Evolutionary conservation across 2,888 invertebrate genomes (phyloP).

Genomic region (Pristionchus entomophagus): DNA sequence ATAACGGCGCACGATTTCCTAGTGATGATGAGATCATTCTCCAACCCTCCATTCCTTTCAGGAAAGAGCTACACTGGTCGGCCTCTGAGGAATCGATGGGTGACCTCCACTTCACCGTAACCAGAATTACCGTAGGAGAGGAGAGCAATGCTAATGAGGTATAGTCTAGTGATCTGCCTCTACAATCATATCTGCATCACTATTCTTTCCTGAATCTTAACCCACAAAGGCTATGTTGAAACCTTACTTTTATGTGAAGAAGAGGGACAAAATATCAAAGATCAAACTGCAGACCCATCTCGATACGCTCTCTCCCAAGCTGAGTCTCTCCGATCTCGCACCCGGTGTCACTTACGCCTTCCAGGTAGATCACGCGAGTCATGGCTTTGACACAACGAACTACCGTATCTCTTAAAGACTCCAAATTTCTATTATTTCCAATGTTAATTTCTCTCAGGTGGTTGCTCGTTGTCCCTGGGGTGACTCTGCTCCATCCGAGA

Average conservation of each 20-base stretch:
- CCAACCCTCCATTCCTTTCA: neutral
- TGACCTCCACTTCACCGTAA: neutral
- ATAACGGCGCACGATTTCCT: neutral
- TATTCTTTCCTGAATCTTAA: no score
- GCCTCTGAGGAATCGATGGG: neutral
- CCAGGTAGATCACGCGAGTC: neutral
- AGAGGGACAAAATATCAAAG: slow-evolving; percentile 16
- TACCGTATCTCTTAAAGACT: neutral
- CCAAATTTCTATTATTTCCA: neutral
- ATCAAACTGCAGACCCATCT: neutral
- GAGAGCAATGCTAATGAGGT: neutral
- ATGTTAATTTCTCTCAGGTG: slow-evolving; percentile 21
- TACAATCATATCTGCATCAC: no score
- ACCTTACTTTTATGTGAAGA: no score
- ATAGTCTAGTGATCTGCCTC: neutral
- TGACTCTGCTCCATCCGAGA: slow-evolving; percentile 34
- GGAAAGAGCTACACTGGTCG: slow-evolving; percentile 22
- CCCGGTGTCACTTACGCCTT: slow-evolving; percentile 41
- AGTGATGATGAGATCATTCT: neutral
- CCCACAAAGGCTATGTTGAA: no score
- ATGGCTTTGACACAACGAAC: no score
- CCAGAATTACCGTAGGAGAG: neutral
- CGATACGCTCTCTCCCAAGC: neutral
- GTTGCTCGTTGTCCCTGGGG: slow-evolving; percentile 48
- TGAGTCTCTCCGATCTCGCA: neutral